Evolutionary conservation across 2,888 invertebrate genomes (phyloP), one percentile per base, ranked within the genome.

Genomic region (Zaprionus lineosus): DNA sequence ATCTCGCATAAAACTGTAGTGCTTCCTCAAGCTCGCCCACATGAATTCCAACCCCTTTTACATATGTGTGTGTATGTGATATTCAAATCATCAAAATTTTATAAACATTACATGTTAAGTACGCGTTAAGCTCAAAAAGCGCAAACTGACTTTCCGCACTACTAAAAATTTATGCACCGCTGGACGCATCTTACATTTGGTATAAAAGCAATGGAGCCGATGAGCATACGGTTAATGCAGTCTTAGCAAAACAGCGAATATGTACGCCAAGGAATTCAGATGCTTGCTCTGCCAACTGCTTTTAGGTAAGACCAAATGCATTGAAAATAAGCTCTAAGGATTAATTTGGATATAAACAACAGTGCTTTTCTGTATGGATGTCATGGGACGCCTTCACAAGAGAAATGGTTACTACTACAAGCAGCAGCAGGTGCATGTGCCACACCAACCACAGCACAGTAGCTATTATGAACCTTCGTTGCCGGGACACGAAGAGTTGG

Each of bases 391-490:
- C 14, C 69, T 87, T n/a, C 74, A 84, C 59, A 88, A 88, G 44
- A 79, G 88, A 16, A 82, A 86, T 68, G 87, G 89, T 18, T 87
- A 84, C 52, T 84, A 81, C 31, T 88, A 81, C 61, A 66, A 78
- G 51, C 63, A 68, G 18, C 74, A 74, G 24, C 59, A 66, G 6
- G 53, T 70, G 1, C 73, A 79, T 4, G 52, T 65, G 9, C 65
- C 75, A 8, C 26, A 64, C 11, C 67, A 66, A 26, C 68, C 58
- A 14, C 70, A 48, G 1, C 73, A 75, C 50, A 65, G 34, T 6
- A 31, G 48, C 21, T 86, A 74, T 44, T 87, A 62, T 28, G 79
- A 79, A 29, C 84, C 75, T 14, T 11, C 72, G 31, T 21, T 53
- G 6, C 43, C 75, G 1, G 71, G 59, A 19, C 71, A 73, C 26